Evolutionary conservation across 2,888 invertebrate species (phyloP), one percentile per base, ranked within the genome.

Genomic region (Ischnura elegans): DNA sequence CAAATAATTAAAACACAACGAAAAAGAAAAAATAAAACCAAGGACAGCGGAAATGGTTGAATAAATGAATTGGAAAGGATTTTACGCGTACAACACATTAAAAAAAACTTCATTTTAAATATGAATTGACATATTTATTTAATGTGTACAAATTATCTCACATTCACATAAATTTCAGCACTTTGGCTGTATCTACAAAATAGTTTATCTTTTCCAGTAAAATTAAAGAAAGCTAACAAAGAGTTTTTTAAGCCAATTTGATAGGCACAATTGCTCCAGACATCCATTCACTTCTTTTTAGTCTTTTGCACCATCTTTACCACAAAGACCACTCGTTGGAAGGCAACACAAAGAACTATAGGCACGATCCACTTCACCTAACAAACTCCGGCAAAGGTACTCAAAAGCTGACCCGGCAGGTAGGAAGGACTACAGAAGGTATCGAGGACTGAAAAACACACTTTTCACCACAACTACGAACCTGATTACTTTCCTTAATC

Each of bases 161-260:
- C 90, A 90, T 90, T 90, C 90, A 90, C 90, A 90, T 61, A 90
- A 90, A 90, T 43, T 43, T 90, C 90, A 90, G 90, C 90, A 61
- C 61, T 90, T n/a, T 66, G 90, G 90, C 90, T 90, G 90, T 90
- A 90, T 90, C 90, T 90, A 90, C 90, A 90, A 90, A 90, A 90
- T 90, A 90, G 90, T 90, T 90, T 43, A 90, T 90, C 90, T 90
- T 90, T 90, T 61, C 61, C 61, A 25, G 42, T 61, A 43, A 43
- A 42, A 43, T 66, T 90, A 43, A 55, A 66, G 90, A 90, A 90
- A 90, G 61, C 90, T 90, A 90, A 90, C 90, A 90, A 90, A 90
- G 61, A 61, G 61, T 90, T 90, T 90, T 90, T 76, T 90, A 90
- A 90, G 90, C 90, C 90, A 90, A 90, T 90, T 90, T 43, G 55